Base-by-base conservation (phyloP, 1,140 invertebrate species). In the Xylocopa sonorina region DNA sequence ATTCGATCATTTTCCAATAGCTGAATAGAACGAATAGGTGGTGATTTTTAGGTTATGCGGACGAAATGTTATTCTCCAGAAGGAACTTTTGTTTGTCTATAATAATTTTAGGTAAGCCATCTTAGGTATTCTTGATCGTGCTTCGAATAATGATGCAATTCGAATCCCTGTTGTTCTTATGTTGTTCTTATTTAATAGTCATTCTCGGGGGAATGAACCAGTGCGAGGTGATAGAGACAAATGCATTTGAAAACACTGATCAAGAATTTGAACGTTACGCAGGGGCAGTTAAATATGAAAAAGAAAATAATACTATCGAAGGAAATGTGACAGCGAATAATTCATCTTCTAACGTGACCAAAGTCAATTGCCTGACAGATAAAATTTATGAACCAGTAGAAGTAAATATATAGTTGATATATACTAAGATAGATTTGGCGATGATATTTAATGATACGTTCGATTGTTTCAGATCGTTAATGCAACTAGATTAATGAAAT, bases 391-490 rank as follows among this genome's bases (percentile, higher is more conserved):
- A 90, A 43, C 85, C 89, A 60, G 92, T 92, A 58, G 92, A 93
- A 84, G 92, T 92, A 86, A n/a, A n/a, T n/a, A n/a, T n/a, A n/a
- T n/a, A n/a, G n/a, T n/a, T n/a, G n/a, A n/a, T n/a, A n/a, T n/a
- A n/a, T n/a, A n/a, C n/a, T n/a, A n/a, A n/a, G n/a, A n/a, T n/a
- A n/a, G n/a, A n/a, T n/a, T n/a, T n/a, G n/a, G n/a, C n/a, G n/a
- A n/a, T n/a, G n/a, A n/a, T n/a, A n/a, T n/a, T n/a, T n/a, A n/a
- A n/a, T n/a, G n/a, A n/a, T n/a, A n/a, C n/a, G n/a, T n/a, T 41
- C 38, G 24, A 72, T 57, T 60, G 21, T 83, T 88, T 27, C 73
- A 94, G 94, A 82, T 94, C 93, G 95, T 93, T 5, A 95, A 95
- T 90, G 92, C 93, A 18, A 94, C 94, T 29, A 89, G 93, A 50